A percentile compares a stretch with the other conserved stretches of the same genome.
phyloP scores from a whole-genome alignment of 2,797 vertebrate species.

The Rhincodon typus region DNA sequence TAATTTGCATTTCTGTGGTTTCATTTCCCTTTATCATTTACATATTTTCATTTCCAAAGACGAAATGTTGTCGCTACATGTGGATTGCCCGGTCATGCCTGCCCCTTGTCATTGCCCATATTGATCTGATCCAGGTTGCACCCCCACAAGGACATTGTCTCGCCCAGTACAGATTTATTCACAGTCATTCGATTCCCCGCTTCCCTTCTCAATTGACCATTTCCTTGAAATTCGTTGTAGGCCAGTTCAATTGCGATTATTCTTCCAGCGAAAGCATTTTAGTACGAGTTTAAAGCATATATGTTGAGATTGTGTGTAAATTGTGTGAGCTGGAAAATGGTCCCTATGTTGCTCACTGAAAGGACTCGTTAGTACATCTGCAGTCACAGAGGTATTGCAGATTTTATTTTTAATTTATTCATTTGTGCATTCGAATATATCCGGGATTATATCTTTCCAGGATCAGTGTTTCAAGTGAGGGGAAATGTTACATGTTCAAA shows the following conservation, averaged over 20 bases:
- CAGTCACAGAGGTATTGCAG: background rate
- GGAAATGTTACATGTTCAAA: background rate
- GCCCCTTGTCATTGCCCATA: background rate
- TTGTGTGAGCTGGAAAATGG: background rate
- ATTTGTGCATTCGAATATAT: background rate
- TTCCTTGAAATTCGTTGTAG: background rate
- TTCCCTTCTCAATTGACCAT: background rate
- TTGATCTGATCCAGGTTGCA: background rate
- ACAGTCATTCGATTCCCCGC: too few relatives aligned
- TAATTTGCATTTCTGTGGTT: background rate
- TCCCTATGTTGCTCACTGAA: background rate
- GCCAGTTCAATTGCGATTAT: background rate
- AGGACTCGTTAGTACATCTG: background rate
- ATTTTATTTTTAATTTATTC: background rate
- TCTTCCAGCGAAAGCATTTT: background rate
- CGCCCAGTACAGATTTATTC: too few relatives aligned
- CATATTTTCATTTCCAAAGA: background rate
- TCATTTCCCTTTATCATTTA: background rate
- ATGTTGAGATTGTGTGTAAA: background rate
- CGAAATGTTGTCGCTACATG: too few relatives aligned
- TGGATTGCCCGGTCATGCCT: too few relatives aligned
- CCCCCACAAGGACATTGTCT: background rate
- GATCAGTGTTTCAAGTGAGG: background rate
- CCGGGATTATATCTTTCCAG: background rate
- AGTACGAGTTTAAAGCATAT: background rate